Base-by-base conservation (phyloP, 2,888 invertebrate species). In the Orthosia gothica region DNA sequence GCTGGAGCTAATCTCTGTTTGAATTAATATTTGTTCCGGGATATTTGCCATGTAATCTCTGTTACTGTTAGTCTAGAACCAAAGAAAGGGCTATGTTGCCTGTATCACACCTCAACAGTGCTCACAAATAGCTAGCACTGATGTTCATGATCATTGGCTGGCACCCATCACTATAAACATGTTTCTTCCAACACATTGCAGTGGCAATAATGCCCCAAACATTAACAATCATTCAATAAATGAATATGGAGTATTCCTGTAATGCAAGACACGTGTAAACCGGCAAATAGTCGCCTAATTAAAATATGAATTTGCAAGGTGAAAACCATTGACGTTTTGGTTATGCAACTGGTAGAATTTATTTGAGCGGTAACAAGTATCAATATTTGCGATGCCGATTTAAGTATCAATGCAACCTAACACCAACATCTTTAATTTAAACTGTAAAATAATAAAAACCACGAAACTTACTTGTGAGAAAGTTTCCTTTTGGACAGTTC, bases 401-500 rank as follows among this genome's bases (percentile, higher is more conserved):
- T n/a, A 54, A 26, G 12, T 67, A 61, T 32, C 20, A 62, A 58
- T 62, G 20, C 59, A 76, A 52, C 40, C 13, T 66, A 84, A 57
- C 49, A 70, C 12, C 5, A 63, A 59, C n/a, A 65, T 52, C 18
- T 52, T n/a, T 59, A 15, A 12, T 59, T 3, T 45, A 75, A 49
- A 66, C 54, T 63, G 3, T n/a, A 76, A 68, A 76, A 80, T 63
- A 57, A 57, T 66, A 68, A 76, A 79, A 81, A 81, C 68, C 72
- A 70, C 61, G 73, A 61, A 87, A 93, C 96, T 95, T 95, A 97
- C 97, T 97, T 97, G 90, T 96, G 97, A 76, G 96, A 95, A 90
- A 96, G 95, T 95, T 97, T 97, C 93, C 97, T 97, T 94, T 97
- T 97, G 82, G 96, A 92, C 92, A 97, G 97, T 94, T 97, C 97